Evolutionary conservation across 2,888 invertebrate species (phyloP), one percentile per base, ranked within the genome.

Genomic region (Pardosa pseudoannulata): DNA sequence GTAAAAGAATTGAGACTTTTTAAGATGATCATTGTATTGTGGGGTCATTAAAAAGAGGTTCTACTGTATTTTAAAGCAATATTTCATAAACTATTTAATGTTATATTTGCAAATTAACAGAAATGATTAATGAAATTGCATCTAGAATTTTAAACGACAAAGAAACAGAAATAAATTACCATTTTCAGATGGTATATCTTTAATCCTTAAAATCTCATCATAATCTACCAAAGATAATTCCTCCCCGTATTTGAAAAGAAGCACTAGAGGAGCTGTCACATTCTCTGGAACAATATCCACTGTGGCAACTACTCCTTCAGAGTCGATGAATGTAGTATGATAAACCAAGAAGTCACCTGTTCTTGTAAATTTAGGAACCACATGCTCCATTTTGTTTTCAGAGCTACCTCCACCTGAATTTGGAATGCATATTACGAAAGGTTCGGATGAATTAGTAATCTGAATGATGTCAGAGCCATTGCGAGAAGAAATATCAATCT

Each of bases 321-420:
- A 81, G n/a, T 81, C 81, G 19, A 87, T 68, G n/a, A 75, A 31
- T 29, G 78, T 28, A 6, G 75, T 76, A 23, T 87, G 87, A 31
- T 87, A 87, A 5, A 87, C 81, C 28, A 87, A 46, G 29, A 82
- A 78, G 19, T 82, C 81, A 65, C 80, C 87, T 32, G n/a, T 13
- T 39, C 76, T 64, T 11, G 56, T 13, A 29, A 87, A 80, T 11
- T 68, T n/a, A 0, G 81, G 81, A 16, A 39, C 36, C n/a, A 78
- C 11, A 27, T 78, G 64, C 16, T 82, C 73, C 68, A 73, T 73
- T 46, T 67, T 41, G 2, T 68, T 65, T 6, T 71, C 7, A n/a
- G 39, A 65, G 7, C 19, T 16, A 28, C n/a, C 36, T n/a, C 62
- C 27, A 67, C 5, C 23, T 9, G 56, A 56, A 36, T 76, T 62